phyloP scores from a whole-genome alignment of 2,888 invertebrate genomes.

The Acronicta aceris region DNA sequence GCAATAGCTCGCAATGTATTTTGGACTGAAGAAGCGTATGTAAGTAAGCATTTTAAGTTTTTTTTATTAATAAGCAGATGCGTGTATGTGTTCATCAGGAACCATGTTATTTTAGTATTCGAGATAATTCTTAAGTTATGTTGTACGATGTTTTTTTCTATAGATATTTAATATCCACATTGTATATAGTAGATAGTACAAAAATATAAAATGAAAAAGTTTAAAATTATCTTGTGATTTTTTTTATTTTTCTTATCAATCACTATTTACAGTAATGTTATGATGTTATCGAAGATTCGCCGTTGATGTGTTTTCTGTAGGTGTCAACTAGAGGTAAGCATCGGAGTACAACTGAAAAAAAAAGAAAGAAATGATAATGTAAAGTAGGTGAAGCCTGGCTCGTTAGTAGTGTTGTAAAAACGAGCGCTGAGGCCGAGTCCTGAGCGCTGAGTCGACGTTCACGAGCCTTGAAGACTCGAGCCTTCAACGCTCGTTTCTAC shows the following conservation, averaged over 20 bases:
- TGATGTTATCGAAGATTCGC: slow-evolving; percentile 23
- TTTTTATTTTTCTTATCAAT: slow-evolving; percentile 52
- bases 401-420: too few relatives aligned
- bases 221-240: slow-evolving; percentile 64
- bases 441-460: too few relatives aligned
- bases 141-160: slow-evolving; percentile 80
- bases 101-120: slow-evolving; percentile 70
- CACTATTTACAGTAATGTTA: slow-evolving; percentile 33
- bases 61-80: slow-evolving; percentile 52
- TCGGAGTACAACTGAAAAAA: slow-evolving; percentile 72
- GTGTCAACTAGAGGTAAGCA: slow-evolving; percentile 76
- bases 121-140: slow-evolving; percentile 77
- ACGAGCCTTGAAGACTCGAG: too few relatives aligned
- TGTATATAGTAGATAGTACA: slow-evolving; percentile 89
- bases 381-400: too few relatives aligned
- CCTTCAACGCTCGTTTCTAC: too few relatives aligned
- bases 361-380: background rate
- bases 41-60: slow-evolving; percentile 41
- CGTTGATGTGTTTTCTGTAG: slow-evolving; percentile 68
- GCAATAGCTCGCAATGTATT: slow-evolving; percentile 36
- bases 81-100: slow-evolving; percentile 55
- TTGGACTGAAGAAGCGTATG: slow-evolving; percentile 27
- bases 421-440: too few relatives aligned
- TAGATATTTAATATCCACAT: slow-evolving; percentile 84
- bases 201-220: slow-evolving; percentile 86